Evolutionary conservation across 2,888 invertebrate species (phyloP).

Genomic region (Thelaira solivaga): DNA sequence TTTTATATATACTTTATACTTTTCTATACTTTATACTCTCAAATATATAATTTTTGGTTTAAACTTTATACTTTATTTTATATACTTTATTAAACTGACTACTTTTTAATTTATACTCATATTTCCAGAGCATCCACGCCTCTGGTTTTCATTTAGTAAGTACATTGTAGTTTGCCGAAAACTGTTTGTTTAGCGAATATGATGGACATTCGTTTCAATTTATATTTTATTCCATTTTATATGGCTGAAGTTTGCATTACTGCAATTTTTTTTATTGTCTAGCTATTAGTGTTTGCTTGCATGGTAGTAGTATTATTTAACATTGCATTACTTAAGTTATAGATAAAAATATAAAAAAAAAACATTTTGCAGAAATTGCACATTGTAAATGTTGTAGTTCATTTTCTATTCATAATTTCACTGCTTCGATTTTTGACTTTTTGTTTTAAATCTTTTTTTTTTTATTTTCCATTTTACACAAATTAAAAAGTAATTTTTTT

Average conservation of each 20-base stretch:
- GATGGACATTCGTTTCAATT: constrained; percentile 34
- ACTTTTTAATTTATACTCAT: no score
- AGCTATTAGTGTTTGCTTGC: background rate
- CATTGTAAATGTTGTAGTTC: constrained; percentile 44
- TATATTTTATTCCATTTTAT: constrained; percentile 1
- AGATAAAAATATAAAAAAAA: constrained; percentile 53
- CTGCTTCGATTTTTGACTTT: constrained; percentile 9
- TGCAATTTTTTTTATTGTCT: no score
- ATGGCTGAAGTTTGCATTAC: background rate
- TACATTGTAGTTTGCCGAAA: background rate
- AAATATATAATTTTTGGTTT: background rate
- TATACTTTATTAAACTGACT: no score
- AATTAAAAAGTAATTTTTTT: constrained; percentile 36
- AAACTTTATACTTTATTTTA: background rate
- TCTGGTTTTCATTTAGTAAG: background rate
- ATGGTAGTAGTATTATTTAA: constrained; percentile 25
- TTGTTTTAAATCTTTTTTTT: constrained; percentile 2
- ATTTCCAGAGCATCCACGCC: background rate
- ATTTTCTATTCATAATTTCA: background rate
- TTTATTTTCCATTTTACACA: constrained; percentile 22
- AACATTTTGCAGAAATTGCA: constrained; percentile 47
- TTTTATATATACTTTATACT: background rate
- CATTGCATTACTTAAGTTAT: constrained; percentile 53
- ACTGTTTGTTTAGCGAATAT: constrained; percentile 16
- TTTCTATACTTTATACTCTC: background rate